A percentile compares a stretch with the other conserved stretches of the same genome.
Evolutionary conservation across 64 coral and sea anemone genomes (phyloP).

Genomic region (Catalaphyllia jardinei): DNA sequence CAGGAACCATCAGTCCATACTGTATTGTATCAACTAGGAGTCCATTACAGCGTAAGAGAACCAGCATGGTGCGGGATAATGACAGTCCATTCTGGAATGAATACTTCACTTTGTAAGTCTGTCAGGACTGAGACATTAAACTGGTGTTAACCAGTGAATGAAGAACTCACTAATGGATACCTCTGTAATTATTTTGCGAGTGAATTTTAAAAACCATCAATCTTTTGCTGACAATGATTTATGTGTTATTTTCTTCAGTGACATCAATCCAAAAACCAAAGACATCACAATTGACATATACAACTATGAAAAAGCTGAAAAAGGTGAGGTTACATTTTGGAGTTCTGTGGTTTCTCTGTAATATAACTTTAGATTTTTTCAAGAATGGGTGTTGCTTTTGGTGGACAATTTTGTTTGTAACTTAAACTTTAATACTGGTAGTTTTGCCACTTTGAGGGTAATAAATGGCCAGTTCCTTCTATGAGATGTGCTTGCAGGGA

Average conservation of each 20-base stretch:
- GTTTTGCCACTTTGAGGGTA: too few species aligned
- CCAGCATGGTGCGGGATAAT: constrained; percentile 81
- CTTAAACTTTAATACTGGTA: too few species aligned
- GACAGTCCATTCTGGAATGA: constrained; percentile 95
- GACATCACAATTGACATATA: constrained; percentile 88
- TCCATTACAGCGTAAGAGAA: constrained; percentile 85
- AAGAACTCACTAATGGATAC: too few species aligned
- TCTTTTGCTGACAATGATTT: not conserved
- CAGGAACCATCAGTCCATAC: constrained; percentile 80
- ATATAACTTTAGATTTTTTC: not conserved
- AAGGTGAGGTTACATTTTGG: not conserved
- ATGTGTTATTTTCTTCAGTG: constrained; percentile 34
- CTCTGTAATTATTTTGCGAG: too few species aligned
- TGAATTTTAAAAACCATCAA: too few species aligned
- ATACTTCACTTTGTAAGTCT: constrained; percentile 94
- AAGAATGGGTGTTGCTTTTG: too few species aligned
- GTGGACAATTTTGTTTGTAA: too few species aligned
- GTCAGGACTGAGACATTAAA: not conserved
- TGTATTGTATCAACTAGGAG: constrained; percentile 72
- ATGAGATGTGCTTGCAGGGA: too few species aligned
- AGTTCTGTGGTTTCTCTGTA: not conserved
- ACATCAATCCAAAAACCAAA: constrained; percentile 75
- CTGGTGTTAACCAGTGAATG: too few species aligned
- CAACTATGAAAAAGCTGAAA: constrained; percentile 72
- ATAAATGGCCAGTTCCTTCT: too few species aligned